Percentiles rank a stretch among this genome's conserved stretches.
These are phyloP conservation scores for Montifringilla adamsi DNA, from an alignment of 2,113 vertebrate genomes.

Conservation along the genomic window DNA sequence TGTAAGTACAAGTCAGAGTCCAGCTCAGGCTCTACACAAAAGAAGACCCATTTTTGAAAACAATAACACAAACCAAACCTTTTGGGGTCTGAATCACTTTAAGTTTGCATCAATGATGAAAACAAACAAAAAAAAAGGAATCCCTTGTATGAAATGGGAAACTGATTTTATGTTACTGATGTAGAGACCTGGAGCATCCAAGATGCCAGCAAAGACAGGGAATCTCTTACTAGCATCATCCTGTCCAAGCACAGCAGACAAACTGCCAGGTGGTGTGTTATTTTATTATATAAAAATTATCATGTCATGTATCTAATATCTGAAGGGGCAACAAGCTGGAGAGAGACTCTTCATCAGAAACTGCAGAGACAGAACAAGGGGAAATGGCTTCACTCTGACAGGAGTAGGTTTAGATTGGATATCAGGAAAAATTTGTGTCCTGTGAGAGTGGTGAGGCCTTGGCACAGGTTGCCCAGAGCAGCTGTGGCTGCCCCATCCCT, in stretches of 20 bases:
- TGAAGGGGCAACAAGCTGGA: not conserved
- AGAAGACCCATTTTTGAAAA: not conserved
- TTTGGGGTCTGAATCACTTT: not conserved
- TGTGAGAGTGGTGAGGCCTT: not conserved
- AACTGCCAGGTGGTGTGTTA: not conserved
- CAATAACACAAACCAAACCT: not conserved
- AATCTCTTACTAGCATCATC: not conserved
- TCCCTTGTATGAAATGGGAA: not conserved
- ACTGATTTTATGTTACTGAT: not conserved
- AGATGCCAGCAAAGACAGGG: not conserved
- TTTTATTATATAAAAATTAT: not conserved
- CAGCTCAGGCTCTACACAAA: not conserved
- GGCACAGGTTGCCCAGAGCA: not conserved
- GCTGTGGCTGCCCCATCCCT: not conserved
- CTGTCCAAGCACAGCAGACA: not conserved
- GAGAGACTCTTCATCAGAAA: not conserved
- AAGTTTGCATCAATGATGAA: not conserved
- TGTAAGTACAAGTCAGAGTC: not conserved
- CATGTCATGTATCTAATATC: not conserved
- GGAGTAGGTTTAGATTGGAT: rapidly evolving
- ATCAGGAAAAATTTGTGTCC: not conserved
- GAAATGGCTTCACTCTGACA: not conserved
- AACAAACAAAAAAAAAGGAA: not conserved
- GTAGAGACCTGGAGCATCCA: not conserved
- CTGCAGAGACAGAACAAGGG: not conserved